A percentile compares a stretch with the other conserved stretches of the same genome.
phyloP scores from a whole-genome alignment of 2,113 vertebrate genomes.

The Leptosomus discolor region DNA sequence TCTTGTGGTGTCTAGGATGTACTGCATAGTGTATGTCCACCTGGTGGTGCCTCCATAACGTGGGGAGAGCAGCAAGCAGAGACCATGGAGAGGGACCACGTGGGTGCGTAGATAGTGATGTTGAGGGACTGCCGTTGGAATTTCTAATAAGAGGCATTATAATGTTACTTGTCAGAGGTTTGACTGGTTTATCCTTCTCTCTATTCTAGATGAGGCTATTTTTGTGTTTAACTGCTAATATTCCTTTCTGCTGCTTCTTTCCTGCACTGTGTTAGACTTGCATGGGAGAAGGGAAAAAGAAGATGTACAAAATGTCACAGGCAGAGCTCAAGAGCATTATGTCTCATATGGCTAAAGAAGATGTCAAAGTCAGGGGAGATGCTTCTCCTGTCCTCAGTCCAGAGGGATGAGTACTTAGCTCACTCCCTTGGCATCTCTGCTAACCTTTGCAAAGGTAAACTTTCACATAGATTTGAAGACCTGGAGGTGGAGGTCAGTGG shows the following conservation, averaged over 20 bases:
- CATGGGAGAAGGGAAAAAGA: not conserved
- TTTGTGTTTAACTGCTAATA: not conserved
- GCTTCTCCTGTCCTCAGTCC: not conserved
- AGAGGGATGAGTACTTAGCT: not conserved
- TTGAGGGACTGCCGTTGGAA: not conserved
- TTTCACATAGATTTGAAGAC: not conserved
- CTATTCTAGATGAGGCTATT: not conserved
- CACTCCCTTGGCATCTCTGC: not conserved
- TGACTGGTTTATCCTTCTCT: not conserved
- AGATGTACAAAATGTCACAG: not conserved
- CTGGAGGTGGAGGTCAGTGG: not conserved
- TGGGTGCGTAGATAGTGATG: not conserved
- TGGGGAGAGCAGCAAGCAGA: not conserved
- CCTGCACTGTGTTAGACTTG: not conserved
- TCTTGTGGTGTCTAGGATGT: not conserved
- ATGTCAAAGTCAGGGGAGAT: not conserved
- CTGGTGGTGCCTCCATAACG: not conserved
- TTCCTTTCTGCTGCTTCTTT: not conserved
- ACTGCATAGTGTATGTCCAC: not conserved
- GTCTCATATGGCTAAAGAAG: not conserved
- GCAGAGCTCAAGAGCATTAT: not conserved
- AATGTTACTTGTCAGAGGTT: not conserved
- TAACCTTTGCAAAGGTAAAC: not conserved
- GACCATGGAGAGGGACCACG: rapidly evolving
- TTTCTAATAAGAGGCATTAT: not conserved